Conservation (phyloP, 2,888 invertebrate species). For the Corbicula japonica region DNA sequence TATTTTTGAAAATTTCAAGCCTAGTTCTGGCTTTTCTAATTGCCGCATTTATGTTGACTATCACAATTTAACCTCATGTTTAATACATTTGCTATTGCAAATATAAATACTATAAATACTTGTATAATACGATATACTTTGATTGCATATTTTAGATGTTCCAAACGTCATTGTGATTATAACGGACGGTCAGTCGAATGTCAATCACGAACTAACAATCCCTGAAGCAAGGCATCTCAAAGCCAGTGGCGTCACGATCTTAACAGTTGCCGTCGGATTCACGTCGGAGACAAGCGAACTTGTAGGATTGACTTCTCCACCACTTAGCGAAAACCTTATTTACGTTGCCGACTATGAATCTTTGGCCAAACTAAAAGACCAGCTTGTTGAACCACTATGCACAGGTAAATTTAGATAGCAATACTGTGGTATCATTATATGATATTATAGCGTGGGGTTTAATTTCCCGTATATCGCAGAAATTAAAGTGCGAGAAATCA, state of each 20-base stretch:
- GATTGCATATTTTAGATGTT: constrained; percentile 70
- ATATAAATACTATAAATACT: no score
- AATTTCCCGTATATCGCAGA: no score
- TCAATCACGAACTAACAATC: constrained; percentile 79
- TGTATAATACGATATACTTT: no score
- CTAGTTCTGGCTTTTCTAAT: no score
- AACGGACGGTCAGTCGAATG: constrained; percentile 83
- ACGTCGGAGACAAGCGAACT: constrained; percentile 75
- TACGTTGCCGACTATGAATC: constrained; percentile 80
- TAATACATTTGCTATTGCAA: no score
- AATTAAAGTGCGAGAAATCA: no score
- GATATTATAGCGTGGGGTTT: no score
- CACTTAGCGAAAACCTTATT: constrained; percentile 79
- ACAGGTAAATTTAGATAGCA: no score
- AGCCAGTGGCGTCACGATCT: constrained; percentile 74
- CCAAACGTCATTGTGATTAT: constrained; percentile 80
- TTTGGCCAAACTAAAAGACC: constrained; percentile 72
- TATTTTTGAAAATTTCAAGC: no score
- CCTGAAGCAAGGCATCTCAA: constrained; percentile 80
- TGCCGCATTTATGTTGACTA: no score
- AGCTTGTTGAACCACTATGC: constrained; percentile 80
- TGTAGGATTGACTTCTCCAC: constrained; percentile 80
- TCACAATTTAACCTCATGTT: no score
- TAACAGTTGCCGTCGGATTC: constrained; percentile 81
- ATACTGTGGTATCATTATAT: no score